A percentile compares a stretch with the other conserved stretches of the same genome.
Evolutionary conservation across 2,797 vertebrate species (phyloP).

Genomic region (Chromobotia macracanthus): DNA sequence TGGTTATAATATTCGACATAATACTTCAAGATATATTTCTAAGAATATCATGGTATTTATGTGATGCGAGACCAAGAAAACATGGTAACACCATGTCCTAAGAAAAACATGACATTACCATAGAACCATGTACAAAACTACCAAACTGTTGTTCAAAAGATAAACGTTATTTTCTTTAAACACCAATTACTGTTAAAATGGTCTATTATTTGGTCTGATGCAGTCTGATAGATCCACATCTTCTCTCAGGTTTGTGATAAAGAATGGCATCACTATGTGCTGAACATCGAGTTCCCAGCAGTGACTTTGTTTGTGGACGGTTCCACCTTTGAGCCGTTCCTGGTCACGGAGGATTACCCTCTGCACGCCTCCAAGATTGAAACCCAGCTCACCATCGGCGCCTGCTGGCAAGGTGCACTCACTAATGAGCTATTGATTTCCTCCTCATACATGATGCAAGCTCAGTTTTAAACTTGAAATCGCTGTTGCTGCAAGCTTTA

Average conservation of each 20-base stretch:
- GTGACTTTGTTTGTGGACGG: conserved; percentile 93
- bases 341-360: conserved; percentile 94
- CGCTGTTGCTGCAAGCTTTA: not conserved
- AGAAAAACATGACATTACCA: too few species aligned
- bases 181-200: too few species aligned
- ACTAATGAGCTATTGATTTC: conserved; percentile 21
- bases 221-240: too few species aligned
- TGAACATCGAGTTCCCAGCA: conserved; percentile 88
- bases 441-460: conserved; percentile 22
- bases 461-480: conserved; percentile 25
- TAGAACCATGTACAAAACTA: too few species aligned
- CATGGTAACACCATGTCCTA: too few species aligned
- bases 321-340: conserved; percentile 88
- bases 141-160: too few species aligned
- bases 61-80: too few species aligned
- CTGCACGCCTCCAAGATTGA: conserved; percentile 89
- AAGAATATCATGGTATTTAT: too few species aligned
- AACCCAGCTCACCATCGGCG: conserved; percentile 92
- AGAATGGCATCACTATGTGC: conserved; percentile 97
- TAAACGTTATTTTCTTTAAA: too few species aligned
- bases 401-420: conserved; percentile 95
- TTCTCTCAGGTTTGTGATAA: conserved; percentile 89
- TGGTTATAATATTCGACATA: too few species aligned
- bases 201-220: too few species aligned
- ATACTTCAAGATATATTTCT: too few species aligned